These are phyloP conservation scores for Zaprionus nigranus DNA, from an alignment of 1,140 invertebrate species.

Conservation along the genomic window DNA sequence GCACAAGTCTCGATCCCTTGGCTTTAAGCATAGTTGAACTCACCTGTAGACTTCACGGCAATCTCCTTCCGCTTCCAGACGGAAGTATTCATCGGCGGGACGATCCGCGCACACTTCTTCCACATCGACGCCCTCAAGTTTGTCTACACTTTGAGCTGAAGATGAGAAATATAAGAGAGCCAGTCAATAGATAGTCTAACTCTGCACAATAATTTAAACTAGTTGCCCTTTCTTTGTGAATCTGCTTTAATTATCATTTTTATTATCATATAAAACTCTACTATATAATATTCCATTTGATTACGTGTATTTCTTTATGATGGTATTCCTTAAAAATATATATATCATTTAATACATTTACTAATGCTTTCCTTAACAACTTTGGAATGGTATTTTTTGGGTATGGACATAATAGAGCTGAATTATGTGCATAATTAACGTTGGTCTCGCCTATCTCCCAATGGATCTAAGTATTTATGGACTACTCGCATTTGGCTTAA, in stretches of 20 bases:
- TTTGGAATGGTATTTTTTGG: background rate
- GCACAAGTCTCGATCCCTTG: background rate
- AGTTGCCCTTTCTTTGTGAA: too few relatives aligned
- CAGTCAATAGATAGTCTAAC: background rate
- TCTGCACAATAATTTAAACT: background rate
- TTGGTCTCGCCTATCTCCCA: slow-evolving; percentile 10
- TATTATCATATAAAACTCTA: too few relatives aligned
- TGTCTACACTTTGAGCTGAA: slow-evolving; percentile 86
- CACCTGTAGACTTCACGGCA: slow-evolving; percentile 97
- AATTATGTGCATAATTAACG: slow-evolving; percentile 39
- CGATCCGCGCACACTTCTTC: slow-evolving; percentile 94
- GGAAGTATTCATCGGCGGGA: slow-evolving; percentile 95
- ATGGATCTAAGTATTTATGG: slow-evolving; percentile 27
- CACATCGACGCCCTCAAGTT: slow-evolving; percentile 88
- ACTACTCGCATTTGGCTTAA: slow-evolving; percentile 33
- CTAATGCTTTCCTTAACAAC: background rate
- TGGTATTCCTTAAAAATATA: background rate
- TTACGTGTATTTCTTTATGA: background rate
- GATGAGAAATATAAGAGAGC: slow-evolving; percentile 25
- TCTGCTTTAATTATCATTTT: too few relatives aligned
- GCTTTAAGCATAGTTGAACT: slow-evolving; percentile 45
- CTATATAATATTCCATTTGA: background rate
- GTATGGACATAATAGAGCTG: background rate
- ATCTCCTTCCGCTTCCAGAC: slow-evolving; percentile 92
- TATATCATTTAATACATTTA: background rate